Evolutionary conservation across 2,888 invertebrate species (phyloP).

Genomic region (Gryllus longicercus): DNA sequence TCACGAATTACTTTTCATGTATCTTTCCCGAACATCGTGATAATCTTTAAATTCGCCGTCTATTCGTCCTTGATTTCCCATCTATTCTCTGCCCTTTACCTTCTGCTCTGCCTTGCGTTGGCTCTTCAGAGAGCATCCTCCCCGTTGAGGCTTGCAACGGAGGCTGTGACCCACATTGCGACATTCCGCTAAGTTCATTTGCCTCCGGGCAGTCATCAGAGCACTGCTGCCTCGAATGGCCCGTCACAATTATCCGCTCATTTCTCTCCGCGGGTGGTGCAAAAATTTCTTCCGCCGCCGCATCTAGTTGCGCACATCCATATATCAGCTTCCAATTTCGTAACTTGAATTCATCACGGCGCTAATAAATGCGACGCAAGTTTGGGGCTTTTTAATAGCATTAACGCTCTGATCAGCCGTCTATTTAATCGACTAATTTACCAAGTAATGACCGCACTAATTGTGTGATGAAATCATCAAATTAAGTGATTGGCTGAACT

Average conservation of each 20-base stretch:
- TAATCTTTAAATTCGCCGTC: too few relatives aligned
- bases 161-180: neutral
- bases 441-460: conserved; percentile 9
- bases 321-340: conserved; percentile 7
- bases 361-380: neutral
- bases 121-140: too few relatives aligned
- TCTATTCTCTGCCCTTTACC: too few relatives aligned
- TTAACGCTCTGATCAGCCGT: neutral
- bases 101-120: too few relatives aligned
- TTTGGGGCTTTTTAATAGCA: neutral
- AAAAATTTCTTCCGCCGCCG: neutral
- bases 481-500: conserved; percentile 4
- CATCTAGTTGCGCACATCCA: neutral
- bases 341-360: conserved; percentile 9
- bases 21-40: too few relatives aligned
- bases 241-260: neutral
- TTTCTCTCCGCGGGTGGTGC: neutral
- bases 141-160: neutral
- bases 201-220: neutral
- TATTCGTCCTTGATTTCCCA: too few relatives aligned
- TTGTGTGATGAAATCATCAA: neutral
- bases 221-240: neutral
- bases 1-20: too few relatives aligned
- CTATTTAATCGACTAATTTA: conserved; percentile 17
- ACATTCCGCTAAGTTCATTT: neutral